Evolutionary conservation across 2,797 vertebrate genomes (phyloP).

Genomic region (Loriculus beryllinus): DNA sequence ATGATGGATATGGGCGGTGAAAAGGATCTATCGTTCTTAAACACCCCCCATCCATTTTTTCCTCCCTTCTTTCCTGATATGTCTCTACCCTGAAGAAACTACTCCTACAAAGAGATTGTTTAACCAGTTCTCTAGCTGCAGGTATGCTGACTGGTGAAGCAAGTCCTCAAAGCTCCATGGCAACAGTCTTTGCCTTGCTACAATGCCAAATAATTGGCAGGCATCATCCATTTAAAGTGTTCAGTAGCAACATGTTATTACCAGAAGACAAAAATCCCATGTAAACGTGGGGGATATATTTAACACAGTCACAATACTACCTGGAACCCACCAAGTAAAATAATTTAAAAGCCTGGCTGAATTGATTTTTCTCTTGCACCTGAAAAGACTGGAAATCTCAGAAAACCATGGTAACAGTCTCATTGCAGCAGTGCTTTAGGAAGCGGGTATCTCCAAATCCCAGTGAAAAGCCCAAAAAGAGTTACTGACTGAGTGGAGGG

Average conservation of each 20-base stretch:
- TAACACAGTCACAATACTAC: not conserved
- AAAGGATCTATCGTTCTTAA: not conserved
- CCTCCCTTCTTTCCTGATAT: not conserved
- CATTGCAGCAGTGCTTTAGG: not conserved
- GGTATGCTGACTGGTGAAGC: not conserved
- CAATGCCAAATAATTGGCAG: not conserved
- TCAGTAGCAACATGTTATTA: slow-evolving; percentile 22
- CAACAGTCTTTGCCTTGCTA: slow-evolving; percentile 33
- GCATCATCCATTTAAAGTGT: not conserved
- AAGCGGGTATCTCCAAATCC: not conserved
- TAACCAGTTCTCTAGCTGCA: not conserved
- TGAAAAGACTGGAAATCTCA: not conserved
- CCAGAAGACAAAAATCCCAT: slow-evolving; percentile 3
- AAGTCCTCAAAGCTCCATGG: slow-evolving; percentile 29
- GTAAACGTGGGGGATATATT: not conserved
- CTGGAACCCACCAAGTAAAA: not conserved
- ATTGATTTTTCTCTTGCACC: not conserved
- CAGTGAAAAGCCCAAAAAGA: not conserved
- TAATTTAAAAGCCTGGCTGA: not conserved
- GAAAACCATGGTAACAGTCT: not conserved
- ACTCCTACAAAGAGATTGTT: not conserved
- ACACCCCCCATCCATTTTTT: not conserved
- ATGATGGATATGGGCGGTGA: not conserved
- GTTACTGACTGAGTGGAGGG: not conserved
- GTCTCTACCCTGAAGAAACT: not conserved